phyloP scores from a whole-genome alignment of 23 tunicate genomes.

The Styela clava region DNA sequence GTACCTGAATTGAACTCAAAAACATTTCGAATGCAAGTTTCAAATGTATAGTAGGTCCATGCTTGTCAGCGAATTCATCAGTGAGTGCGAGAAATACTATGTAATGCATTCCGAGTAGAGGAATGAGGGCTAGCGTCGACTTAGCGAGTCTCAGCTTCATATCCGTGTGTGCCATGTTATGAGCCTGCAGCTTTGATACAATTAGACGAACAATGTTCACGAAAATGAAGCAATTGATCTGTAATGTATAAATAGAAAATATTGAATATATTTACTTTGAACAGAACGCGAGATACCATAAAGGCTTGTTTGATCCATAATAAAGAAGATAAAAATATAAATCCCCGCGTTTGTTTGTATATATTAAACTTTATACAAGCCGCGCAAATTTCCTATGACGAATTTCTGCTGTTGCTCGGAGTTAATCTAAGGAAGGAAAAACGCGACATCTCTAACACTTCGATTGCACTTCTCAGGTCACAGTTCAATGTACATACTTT shows the following conservation, averaged over 20 bases:
- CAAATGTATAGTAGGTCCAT: constrained; percentile 28
- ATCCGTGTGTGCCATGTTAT: constrained; percentile 64
- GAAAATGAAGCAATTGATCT: constrained; percentile 88
- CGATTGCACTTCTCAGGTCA: no score
- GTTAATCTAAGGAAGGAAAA: no score
- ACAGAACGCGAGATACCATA: no score
- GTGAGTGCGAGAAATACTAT: constrained; percentile 58
- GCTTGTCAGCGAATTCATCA: constrained; percentile 15
- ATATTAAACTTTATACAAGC: no score
- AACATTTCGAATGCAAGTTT: constrained; percentile 74
- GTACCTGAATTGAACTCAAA: constrained; percentile 81
- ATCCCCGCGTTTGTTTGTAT: no score
- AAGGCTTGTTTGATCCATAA: no score
- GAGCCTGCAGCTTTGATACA: constrained; percentile 79
- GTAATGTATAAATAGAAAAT: constrained; percentile 28
- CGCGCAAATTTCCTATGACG: no score
- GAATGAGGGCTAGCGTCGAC: constrained; percentile 94
- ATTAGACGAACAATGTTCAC: constrained; percentile 82
- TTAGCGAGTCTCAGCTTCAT: constrained; percentile 74
- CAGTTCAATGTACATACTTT: no score
- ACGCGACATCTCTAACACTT: no score
- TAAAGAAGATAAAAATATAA: no score
- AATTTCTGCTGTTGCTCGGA: no score
- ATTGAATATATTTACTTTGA: no score
- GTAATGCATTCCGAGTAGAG: constrained; percentile 97